phyloP scores from a whole-genome alignment of 2,888 invertebrate species.

The Strigamia maritima region DNA sequence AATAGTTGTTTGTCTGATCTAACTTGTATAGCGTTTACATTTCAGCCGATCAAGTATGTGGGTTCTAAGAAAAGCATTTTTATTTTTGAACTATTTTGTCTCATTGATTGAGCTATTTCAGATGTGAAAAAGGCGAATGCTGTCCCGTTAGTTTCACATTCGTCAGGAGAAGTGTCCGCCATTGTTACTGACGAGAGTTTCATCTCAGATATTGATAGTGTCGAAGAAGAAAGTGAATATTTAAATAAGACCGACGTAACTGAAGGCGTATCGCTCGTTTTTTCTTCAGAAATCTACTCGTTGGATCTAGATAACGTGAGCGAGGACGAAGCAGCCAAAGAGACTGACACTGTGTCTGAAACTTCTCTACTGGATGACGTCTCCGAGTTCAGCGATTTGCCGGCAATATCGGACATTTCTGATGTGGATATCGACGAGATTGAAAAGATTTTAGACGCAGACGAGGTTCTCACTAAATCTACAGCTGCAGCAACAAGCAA shows the following conservation, averaged over 20 bases:
- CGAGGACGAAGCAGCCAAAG: background rate
- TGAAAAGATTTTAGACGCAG: background rate
- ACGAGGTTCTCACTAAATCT: background rate
- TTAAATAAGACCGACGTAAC: background rate
- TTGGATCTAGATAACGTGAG: background rate
- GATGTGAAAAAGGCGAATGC: background rate
- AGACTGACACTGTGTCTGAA: constrained; percentile 6
- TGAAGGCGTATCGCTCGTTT: background rate
- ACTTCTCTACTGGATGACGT: background rate
- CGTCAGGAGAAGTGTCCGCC: background rate
- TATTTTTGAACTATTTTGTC: background rate
- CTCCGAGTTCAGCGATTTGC: constrained; percentile 12
- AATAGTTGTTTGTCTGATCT: no score
- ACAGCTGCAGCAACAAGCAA: background rate
- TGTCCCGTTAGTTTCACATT: background rate
- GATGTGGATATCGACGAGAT: background rate
- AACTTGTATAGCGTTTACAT: no score
- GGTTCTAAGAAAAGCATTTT: background rate
- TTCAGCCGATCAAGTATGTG: background rate
- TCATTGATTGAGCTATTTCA: background rate
- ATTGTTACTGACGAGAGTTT: background rate
- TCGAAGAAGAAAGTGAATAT: background rate
- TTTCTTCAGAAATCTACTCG: background rate
- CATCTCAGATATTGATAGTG: background rate
- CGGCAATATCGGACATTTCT: background rate